Percentiles rank a stretch among this genome's conserved stretches.
phyloP scores from a whole-genome alignment of 2,113 vertebrate genomes.

The Leuciscus idus region DNA sequence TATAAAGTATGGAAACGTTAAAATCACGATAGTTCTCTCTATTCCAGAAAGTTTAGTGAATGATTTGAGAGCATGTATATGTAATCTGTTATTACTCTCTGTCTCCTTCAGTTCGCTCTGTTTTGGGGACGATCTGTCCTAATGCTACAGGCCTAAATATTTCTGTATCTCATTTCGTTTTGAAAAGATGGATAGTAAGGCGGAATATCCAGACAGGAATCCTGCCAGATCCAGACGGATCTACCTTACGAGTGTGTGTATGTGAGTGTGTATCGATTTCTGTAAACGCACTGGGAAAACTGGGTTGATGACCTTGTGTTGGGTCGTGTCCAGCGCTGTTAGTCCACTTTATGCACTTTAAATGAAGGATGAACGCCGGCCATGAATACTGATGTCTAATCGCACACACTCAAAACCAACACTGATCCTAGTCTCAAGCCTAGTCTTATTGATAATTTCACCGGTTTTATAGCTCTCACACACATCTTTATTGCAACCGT shows the following conservation, averaged over 20 bases:
- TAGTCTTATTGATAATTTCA: neutral
- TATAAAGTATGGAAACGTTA: too few relatives aligned
- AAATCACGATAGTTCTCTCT: too few relatives aligned
- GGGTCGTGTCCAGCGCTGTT: constrained; percentile 23
- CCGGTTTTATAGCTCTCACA: neutral
- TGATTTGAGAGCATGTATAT: neutral
- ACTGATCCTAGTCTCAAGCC: constrained; percentile 7
- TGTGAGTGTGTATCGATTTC: constrained; percentile 21
- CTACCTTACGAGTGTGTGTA: neutral
- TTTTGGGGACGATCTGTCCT: constrained; percentile 4
- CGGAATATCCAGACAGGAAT: constrained; percentile 4
- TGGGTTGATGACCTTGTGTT: constrained; percentile 38
- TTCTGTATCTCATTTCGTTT: constrained; percentile 21
- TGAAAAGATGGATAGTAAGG: neutral
- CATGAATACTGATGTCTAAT: constrained; percentile 31
- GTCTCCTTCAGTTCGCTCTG: neutral
- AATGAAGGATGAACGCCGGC: constrained; percentile 1
- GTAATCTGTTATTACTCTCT: neutral
- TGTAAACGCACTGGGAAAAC: constrained; percentile 18
- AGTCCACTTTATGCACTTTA: constrained; percentile 30
- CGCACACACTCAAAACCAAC: neutral
- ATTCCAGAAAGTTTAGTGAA: neutral
- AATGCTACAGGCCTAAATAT: neutral
- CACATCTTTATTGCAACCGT: neutral
- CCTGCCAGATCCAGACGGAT: neutral